Evolutionary conservation across 2,888 invertebrate genomes (phyloP), one percentile per base, ranked within the genome.

Genomic region (Polydrusus tereticollis): DNA sequence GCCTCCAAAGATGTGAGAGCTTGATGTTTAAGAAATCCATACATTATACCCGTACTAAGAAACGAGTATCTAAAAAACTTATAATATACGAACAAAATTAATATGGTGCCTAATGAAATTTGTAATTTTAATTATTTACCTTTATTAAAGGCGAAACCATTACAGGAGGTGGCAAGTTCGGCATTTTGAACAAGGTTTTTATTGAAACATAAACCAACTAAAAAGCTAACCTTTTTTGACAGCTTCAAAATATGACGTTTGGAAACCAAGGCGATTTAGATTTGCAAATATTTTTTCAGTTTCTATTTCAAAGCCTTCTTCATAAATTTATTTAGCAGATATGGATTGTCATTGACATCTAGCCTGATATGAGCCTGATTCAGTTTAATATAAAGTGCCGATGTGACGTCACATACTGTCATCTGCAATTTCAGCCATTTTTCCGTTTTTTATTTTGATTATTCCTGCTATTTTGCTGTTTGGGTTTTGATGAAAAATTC

Each of bases 51-150:
- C 4, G 74, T 12, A 14, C 57, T 14, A 4, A 74, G 69, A 58
- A 72, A 72, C 0, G 65, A 23, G 33, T 72, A 74, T 64, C 74
- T 74, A 63, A 74, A 74, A 72, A 74, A 72, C 72, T 74, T 26
- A 64, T 62, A 33, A 16, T 10, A 38, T 8, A 18, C 1, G 4
- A 26, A 50, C 14, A 4, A 50, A 12, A 26, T 36, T 4, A 36
- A n/a, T 36, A 12, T 36, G 12, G 12, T 36, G n/a, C n/a, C n/a
- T 36, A 3, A 4, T 12, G n/a, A 12, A 36, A 10, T 36, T 1
- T 18, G 4, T 20, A 10, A 5, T 33, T 57, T 1, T 0, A 38
- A 21, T 58, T 38, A 21, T 16, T n/a, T 67, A 73, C 70, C 55
- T 70, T 73, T 38, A 73, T 66, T 33, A 67, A 6, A 21, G 70